These are phyloP conservation scores for Gastrophysa polygoni DNA, from an alignment of 2,888 invertebrate species.

Conservation along the genomic window DNA sequence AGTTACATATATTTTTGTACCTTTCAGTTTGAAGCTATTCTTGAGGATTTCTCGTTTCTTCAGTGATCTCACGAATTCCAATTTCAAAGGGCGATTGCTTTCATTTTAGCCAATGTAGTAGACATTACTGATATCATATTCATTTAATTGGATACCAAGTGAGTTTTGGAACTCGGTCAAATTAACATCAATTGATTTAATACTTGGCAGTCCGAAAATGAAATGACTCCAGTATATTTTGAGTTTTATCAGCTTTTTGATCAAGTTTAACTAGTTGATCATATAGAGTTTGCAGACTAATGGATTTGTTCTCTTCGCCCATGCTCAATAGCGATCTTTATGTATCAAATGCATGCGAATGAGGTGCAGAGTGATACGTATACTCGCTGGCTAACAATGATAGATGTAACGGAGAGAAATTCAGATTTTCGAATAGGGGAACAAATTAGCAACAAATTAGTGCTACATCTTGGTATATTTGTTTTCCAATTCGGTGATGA, in stretches of 20 bases:
- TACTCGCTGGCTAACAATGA: background rate
- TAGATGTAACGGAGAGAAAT: too few species aligned
- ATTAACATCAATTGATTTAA: background rate
- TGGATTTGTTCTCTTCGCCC: background rate
- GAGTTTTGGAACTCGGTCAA: background rate
- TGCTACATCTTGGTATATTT: too few species aligned
- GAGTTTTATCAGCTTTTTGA: background rate
- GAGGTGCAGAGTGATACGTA: background rate
- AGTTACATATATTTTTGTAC: background rate
- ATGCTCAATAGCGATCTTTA: background rate
- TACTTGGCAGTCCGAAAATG: background rate
- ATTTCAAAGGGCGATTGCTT: background rate
- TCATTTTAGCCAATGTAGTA: background rate
- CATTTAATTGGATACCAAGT: background rate
- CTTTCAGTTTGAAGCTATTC: background rate
- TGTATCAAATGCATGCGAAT: background rate
- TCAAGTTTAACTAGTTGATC: background rate
- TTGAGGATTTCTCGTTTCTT: background rate
- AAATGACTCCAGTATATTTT: background rate
- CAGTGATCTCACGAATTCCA: background rate
- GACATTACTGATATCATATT: background rate
- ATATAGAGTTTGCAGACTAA: background rate
- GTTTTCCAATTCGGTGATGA: too few species aligned
- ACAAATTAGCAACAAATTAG: too few species aligned
- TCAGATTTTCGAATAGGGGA: too few species aligned